These are phyloP conservation scores for Gobionotothen gibberifrons DNA, from an alignment of 2,797 vertebrate species.

Conservation along the genomic window DNA sequence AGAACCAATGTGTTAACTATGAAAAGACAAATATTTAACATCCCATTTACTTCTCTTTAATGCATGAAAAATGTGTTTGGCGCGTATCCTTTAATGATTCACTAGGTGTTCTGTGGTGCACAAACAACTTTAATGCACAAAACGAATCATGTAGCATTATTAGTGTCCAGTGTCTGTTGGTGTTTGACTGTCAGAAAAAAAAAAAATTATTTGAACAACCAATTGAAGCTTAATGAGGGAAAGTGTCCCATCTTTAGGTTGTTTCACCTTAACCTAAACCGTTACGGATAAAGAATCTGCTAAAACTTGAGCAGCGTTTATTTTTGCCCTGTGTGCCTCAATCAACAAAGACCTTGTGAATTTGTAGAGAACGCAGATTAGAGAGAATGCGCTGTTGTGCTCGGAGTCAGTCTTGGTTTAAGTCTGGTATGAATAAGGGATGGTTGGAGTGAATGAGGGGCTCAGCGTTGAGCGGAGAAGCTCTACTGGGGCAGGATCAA, in stretches of 20 bases:
- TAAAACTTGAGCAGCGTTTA: conserved; percentile 13
- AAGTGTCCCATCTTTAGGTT: conserved; percentile 7
- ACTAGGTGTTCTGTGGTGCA: background rate
- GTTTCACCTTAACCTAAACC: conserved; percentile 28
- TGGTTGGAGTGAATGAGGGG: conserved; percentile 68
- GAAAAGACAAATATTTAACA: conserved; percentile 12
- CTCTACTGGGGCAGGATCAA: conserved; percentile 77
- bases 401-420: conserved; percentile 59
- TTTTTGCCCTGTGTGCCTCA: conserved; percentile 25
- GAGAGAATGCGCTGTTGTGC: conserved; percentile 59
- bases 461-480: conserved; percentile 54
- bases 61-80: conserved; percentile 1
- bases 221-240: conserved; percentile 16
- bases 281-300: conserved; percentile 22
- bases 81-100: conserved; percentile 9
- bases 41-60: conserved; percentile 14
- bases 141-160: background rate
- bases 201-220: background rate
- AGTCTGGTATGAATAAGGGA: conserved; percentile 67
- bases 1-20: background rate
- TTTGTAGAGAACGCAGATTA: conserved; percentile 61
- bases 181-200: background rate
- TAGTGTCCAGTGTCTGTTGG: background rate
- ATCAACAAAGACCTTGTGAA: conserved; percentile 48
- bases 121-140: conserved; percentile 19